Conservation (phyloP, 2,888 invertebrate genomes). For the Bedellia somnulentella region DNA sequence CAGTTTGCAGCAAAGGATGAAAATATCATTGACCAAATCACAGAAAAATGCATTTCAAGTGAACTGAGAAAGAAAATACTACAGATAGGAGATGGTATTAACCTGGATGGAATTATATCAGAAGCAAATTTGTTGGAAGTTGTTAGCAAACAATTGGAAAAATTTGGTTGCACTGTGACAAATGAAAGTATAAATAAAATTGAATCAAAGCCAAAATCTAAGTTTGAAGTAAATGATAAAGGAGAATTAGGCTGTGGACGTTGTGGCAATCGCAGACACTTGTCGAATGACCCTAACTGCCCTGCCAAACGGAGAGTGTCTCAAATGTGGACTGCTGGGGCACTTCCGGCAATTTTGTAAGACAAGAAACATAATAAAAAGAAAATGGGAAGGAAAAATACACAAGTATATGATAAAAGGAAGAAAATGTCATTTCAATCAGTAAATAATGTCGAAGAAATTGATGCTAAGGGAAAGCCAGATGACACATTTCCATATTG, state of each 20-base stretch:
- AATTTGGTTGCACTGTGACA: neutral
- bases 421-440: neutral
- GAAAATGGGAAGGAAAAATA: neutral
- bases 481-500: neutral
- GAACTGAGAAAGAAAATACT: constrained; percentile 8
- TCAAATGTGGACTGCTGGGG: neutral
- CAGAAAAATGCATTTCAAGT: constrained; percentile 12
- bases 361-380: neutral
- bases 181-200: neutral
- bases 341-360: neutral
- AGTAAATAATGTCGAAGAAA: neutral
- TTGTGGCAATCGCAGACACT: too few species aligned
- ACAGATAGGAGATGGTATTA: constrained; percentile 5
- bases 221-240: too few species aligned
- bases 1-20: constrained; percentile 14
- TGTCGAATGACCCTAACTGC: too few species aligned
- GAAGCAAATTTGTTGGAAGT: constrained; percentile 7
- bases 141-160: constrained; percentile 5
- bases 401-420: neutral
- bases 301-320: too few species aligned
- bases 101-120: constrained; percentile 4
- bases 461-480: neutral
- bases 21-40: constrained; percentile 15
- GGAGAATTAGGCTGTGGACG: too few species aligned
- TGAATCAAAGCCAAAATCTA: neutral